Evolutionary conservation across 2,113 vertebrate genomes (phyloP), one percentile per base, ranked within the genome.

Genomic region (Stigmatopora argus): DNA sequence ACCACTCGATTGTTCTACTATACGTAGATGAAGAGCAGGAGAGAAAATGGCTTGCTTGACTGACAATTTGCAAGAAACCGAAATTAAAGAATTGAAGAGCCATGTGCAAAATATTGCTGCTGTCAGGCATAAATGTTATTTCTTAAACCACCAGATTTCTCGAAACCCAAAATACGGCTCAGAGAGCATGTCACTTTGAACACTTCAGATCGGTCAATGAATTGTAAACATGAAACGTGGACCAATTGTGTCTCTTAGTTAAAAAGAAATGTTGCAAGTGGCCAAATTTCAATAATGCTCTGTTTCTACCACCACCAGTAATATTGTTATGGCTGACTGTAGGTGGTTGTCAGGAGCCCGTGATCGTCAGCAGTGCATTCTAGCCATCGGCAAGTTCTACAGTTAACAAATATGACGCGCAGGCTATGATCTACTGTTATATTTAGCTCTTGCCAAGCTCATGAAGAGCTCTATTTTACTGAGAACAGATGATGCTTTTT

Each of bases 301-400:
- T 8, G 38, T 41, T 41, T 10, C 38, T 41, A 10, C 6, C 9
- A 10, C 5, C 38, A 10, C 38, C 38, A 9, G 38, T 41, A 41
- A 41, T 55, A 66, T 73, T 66, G 74, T 78, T 71, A 69, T 65
- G 67, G 64, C 65, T 73, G 74, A 67, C 83, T 87, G 52, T 77
- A 70, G 78, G 78, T 87, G 73, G 81, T 82, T 72, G 73, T 69
- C 73, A 74, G 71, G 76, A 74, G 82, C 86, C 81, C 82, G 70
- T 89, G 88, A 88, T 88, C 65, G 79, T 87, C 86, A 87, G 84
- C 84, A 86, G 86, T 75, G 76, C 77, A 61, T 26, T 78, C 62
- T 74, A 56, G 55, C 85, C 75, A 12, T 38, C 70, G 83, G 86
- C 85, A 46, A 75, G 66, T 76, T 80, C 71, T 75, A 55, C 69